These are phyloP conservation scores for Eupeodes latifasciatus DNA, from an alignment of 2,888 invertebrate genomes.

Conservation along the genomic window DNA sequence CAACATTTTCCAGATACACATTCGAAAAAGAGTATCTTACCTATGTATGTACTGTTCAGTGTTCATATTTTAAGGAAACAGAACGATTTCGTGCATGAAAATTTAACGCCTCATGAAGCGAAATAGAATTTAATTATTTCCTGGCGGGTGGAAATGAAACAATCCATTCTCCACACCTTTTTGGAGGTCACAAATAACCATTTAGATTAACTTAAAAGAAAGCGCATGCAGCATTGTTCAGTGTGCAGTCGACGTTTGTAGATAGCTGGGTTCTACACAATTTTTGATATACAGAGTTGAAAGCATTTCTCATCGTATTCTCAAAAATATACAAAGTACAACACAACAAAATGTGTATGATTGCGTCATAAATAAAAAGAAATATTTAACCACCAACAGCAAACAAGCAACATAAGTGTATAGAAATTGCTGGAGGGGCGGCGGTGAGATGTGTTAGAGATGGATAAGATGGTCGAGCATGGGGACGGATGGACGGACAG, in stretches of 20 bases:
- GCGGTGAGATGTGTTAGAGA: slow-evolving; percentile 31
- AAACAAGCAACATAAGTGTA: slow-evolving; percentile 40
- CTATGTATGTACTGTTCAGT: too few species aligned
- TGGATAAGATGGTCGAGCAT: slow-evolving; percentile 7
- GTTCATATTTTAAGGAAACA: not conserved
- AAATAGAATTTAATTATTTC: slow-evolving; percentile 71
- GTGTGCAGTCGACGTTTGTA: not conserved
- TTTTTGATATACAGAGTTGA: slow-evolving; percentile 17
- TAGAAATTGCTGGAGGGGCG: slow-evolving; percentile 15
- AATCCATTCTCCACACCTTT: slow-evolving; percentile 59
- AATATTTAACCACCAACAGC: slow-evolving; percentile 41
- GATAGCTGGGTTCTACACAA: too few species aligned
- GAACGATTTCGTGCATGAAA: slow-evolving; percentile 48
- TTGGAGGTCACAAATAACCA: slow-evolving; percentile 59
- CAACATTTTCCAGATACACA: not conserved
- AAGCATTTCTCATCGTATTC: not conserved
- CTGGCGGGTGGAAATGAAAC: slow-evolving; percentile 58
- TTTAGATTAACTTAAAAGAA: slow-evolving; percentile 46
- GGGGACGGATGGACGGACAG: not conserved
- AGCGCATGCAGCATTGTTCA: slow-evolving; percentile 13
- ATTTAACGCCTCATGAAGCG: slow-evolving; percentile 60
- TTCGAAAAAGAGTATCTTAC: not conserved
- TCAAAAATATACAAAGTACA: slow-evolving; percentile 15
- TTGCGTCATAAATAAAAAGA: slow-evolving; percentile 37
- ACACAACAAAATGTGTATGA: not conserved